phyloP scores from a whole-genome alignment of 2,888 invertebrate species.

The Drosophila prostipennis region DNA sequence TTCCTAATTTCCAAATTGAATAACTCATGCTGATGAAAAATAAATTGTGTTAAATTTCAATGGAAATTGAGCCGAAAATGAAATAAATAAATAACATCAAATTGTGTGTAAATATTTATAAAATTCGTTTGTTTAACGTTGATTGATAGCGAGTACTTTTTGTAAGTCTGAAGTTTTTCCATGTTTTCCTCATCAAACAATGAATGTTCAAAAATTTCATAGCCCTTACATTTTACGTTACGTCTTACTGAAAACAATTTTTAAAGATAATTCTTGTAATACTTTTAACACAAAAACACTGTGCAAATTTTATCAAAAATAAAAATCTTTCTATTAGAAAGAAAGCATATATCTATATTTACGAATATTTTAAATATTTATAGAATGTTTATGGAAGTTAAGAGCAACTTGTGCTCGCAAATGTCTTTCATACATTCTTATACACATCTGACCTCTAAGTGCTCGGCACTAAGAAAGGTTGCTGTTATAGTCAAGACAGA shows the following conservation, averaged over 20 bases:
- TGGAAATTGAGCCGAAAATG: not conserved
- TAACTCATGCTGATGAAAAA: slow-evolving; percentile 3
- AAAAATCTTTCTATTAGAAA: not conserved
- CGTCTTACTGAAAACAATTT: not conserved
- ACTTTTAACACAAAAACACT: too few species aligned
- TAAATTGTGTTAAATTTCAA: not conserved
- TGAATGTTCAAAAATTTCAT: not conserved
- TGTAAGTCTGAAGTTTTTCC: too few species aligned
- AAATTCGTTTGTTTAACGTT: not conserved
- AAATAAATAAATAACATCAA: not conserved
- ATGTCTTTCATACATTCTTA: slow-evolving; percentile 1
- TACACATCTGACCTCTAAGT: slow-evolving; percentile 36
- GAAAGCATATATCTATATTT: not conserved
- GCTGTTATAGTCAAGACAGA: slow-evolving; percentile 13
- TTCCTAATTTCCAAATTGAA: slow-evolving; percentile 35
- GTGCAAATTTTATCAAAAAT: too few species aligned
- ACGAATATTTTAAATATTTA: not conserved
- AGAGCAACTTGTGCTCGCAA: not conserved
- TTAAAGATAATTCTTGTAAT: too few species aligned
- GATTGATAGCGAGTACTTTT: slow-evolving; percentile 1
- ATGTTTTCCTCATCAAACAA: not conserved
- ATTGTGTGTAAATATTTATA: slow-evolving; percentile 1
- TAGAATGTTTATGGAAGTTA: not conserved
- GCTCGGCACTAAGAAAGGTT: slow-evolving; percentile 16
- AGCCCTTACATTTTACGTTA: not conserved